These are phyloP conservation scores for Mylabris sibirica DNA, from an alignment of 2,888 invertebrate species.

Conservation along the genomic window DNA sequence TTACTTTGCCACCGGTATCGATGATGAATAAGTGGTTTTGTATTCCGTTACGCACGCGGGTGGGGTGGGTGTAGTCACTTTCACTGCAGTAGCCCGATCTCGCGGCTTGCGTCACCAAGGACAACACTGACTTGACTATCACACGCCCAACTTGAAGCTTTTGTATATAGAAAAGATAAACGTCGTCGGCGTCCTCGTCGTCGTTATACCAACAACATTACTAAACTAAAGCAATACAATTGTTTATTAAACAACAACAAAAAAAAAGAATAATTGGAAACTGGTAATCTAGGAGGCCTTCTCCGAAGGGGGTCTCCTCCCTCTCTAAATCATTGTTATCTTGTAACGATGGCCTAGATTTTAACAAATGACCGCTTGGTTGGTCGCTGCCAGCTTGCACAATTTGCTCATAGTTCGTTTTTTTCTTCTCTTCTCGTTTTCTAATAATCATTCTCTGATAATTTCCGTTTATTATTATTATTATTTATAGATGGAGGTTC, in stretches of 20 bases:
- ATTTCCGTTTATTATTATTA: background rate
- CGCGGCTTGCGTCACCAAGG: slow-evolving; percentile 50
- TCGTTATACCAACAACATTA: too few relatives aligned
- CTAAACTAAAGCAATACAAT: too few relatives aligned
- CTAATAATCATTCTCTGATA: background rate
- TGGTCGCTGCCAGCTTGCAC: background rate
- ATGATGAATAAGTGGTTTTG: slow-evolving; percentile 24
- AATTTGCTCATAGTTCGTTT: background rate
- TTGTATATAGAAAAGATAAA: background rate
- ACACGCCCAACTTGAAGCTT: slow-evolving; percentile 36
- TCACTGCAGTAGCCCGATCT: slow-evolving; percentile 49
- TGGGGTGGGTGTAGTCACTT: slow-evolving; percentile 55
- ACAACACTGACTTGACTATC: slow-evolving; percentile 37
- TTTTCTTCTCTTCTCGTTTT: background rate
- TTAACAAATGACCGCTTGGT: background rate
- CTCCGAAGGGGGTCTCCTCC: background rate
- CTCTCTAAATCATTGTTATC: background rate
- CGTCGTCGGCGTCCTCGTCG: background rate
- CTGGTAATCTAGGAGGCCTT: background rate
- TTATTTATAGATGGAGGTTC: too few relatives aligned
- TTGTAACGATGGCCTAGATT: slow-evolving; percentile 12
- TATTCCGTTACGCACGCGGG: slow-evolving; percentile 45
- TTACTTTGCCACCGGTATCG: slow-evolving; percentile 13
- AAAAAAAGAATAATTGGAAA: background rate
- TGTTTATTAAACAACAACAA: background rate